These are phyloP conservation scores for Leptinotarsa texana DNA, from an alignment of 1,140 invertebrate species.

Conservation along the genomic window DNA sequence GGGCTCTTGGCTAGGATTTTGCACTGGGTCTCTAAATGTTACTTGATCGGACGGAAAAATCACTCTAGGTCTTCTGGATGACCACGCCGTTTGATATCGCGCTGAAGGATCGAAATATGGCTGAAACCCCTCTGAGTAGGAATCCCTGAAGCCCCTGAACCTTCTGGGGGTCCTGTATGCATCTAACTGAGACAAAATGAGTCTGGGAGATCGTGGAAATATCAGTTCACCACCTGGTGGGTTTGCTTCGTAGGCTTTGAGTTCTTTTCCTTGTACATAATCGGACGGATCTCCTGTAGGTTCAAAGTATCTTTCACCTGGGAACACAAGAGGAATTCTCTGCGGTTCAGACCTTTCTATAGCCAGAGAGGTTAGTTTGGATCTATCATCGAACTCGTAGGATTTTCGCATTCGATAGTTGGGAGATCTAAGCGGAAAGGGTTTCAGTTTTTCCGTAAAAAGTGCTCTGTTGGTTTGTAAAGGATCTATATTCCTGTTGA, in stretches of 20 bases:
- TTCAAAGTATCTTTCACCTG: constrained; percentile 42
- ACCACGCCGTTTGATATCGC: constrained; percentile 41
- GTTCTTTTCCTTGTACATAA: constrained; percentile 27
- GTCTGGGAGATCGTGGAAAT: constrained; percentile 22
- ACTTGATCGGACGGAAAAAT: constrained; percentile 55
- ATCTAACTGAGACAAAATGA: constrained; percentile 32
- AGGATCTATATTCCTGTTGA: constrained; percentile 29
- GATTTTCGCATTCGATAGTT: neutral
- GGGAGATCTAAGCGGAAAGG: neutral
- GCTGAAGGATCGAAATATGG: constrained; percentile 43
- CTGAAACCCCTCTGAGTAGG: constrained; percentile 35
- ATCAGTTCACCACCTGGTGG: neutral
- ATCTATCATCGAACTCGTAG: neutral
- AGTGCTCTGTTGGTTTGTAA: neutral
- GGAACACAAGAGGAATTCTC: constrained; percentile 41
- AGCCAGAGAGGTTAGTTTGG: neutral
- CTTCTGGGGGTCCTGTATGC: constrained; percentile 45
- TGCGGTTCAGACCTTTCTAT: constrained; percentile 13
- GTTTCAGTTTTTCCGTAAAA: neutral
- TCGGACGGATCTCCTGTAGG: constrained; percentile 35
- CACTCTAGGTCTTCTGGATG: constrained; percentile 50
- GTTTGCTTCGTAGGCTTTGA: neutral
- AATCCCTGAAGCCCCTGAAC: constrained; percentile 41
- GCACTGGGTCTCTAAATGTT: constrained; percentile 48
- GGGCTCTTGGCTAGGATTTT: constrained; percentile 33